Percentiles rank a stretch among this genome's conserved stretches.
Evolutionary conservation across 2,888 invertebrate genomes (phyloP).

Genomic region (Brachyopa scutellaris): DNA sequence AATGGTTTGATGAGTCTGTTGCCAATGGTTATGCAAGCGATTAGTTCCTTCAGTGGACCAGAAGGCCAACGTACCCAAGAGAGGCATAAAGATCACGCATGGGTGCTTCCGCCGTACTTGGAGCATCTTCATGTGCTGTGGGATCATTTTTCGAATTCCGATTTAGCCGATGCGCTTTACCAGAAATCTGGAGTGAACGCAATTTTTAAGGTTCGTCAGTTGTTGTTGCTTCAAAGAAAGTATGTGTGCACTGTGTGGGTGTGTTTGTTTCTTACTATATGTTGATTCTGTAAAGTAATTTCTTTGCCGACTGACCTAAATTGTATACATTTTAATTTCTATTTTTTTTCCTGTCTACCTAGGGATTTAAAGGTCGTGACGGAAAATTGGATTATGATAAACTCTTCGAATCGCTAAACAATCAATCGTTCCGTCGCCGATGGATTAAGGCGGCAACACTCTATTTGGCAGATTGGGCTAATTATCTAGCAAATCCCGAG

Average conservation of each 20-base stretch:
- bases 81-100: slow-evolving; percentile 87
- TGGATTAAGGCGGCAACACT: slow-evolving; percentile 91
- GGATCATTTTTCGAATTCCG: slow-evolving; percentile 91
- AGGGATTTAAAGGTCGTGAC: slow-evolving; percentile 86
- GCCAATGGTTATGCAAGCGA: slow-evolving; percentile 86
- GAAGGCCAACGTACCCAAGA: slow-evolving; percentile 85
- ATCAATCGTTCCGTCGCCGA: slow-evolving; percentile 89
- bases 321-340: neutral
- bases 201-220: slow-evolving; percentile 83
- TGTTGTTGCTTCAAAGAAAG: neutral
- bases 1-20: slow-evolving; percentile 83
- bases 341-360: slow-evolving; percentile 25
- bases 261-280: neutral
- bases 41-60: slow-evolving; percentile 85
- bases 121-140: slow-evolving; percentile 88
- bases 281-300: neutral
- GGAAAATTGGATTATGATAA: slow-evolving; percentile 88
- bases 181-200: slow-evolving; percentile 88
- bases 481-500: slow-evolving; percentile 89
- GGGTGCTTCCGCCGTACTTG: slow-evolving; percentile 87
- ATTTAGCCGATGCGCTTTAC: slow-evolving; percentile 88
- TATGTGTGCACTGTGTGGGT: neutral
- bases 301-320: slow-evolving; percentile 24
- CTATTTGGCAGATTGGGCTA: slow-evolving; percentile 88
- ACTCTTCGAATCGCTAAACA: slow-evolving; percentile 90